A percentile compares a stretch with the other conserved stretches of the same genome.
Conservation (phyloP, 2,797 vertebrate genomes). For the Hypotaenidia okinawae region DNA sequence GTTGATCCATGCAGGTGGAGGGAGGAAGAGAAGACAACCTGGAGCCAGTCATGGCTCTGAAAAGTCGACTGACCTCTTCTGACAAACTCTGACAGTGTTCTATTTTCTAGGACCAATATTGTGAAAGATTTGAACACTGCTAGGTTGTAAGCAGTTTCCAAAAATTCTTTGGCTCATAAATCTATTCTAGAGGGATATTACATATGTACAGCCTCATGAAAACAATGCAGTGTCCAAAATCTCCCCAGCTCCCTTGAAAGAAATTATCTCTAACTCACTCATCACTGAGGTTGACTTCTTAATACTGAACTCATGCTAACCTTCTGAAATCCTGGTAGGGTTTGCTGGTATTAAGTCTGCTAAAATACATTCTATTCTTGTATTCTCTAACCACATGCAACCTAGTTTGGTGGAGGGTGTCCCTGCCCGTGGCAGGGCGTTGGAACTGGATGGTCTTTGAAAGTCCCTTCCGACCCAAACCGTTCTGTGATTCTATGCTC, state of each 20-base stretch:
- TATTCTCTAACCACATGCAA: neutral
- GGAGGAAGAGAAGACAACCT: neutral
- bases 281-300: neutral
- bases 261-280: neutral
- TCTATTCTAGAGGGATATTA: neutral
- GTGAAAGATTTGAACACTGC: neutral
- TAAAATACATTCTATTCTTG: neutral
- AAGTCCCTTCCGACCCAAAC: no score
- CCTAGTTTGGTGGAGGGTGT: no score
- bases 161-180: neutral
- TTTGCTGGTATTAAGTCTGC: neutral
- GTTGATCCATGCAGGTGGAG: neutral
- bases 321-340: neutral
- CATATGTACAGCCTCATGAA: neutral
- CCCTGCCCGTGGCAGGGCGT: no score
- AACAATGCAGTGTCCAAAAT: neutral
- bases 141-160: neutral
- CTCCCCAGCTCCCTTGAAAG: neutral
- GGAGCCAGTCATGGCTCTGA: neutral
- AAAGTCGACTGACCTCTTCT: neutral
- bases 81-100: rapidly evolving
- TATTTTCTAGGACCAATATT: neutral
- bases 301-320: neutral
- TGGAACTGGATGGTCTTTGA: no score
- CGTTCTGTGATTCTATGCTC: neutral